Base-by-base conservation (phyloP, 2,888 invertebrate genomes). In the Labia minor region DNA sequence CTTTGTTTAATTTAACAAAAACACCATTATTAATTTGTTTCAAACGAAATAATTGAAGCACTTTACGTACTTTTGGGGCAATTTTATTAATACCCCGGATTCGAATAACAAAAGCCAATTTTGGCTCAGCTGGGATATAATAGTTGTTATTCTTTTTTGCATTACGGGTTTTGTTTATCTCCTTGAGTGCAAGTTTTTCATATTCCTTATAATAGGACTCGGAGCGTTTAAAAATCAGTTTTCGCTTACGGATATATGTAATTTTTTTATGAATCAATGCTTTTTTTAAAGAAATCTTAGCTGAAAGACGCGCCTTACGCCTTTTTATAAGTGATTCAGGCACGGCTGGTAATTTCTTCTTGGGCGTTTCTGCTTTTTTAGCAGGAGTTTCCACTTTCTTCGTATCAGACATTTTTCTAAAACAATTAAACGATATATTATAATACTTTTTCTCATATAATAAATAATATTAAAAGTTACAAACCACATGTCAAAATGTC, bases 1-100 rank as follows among this genome's bases (percentile, higher is more conserved):
- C 98, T 79, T 98, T 98, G 84, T 99, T 99, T 73, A 99, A 81
- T 75, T 92, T 92, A 65, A 99, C 85, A 78, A 99, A 99, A 63
- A 97, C 91, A 68, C 96, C 99, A 79, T 99, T 99, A 87, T 99
- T 99, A 81, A 99, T 99, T 81, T 99, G 99, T 66, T 92, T 86
- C 76, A 99, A 82, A 74, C 99, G 89, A 86, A 99, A 95, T 73
- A 99, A 81, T 79, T 98, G 94, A 71, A 99, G 85, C 11, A 98
- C 94, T 81, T 98, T 96, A 69, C 96, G 90, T 64, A 97, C 97
- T 76, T 88, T 88, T 1, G 87, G 87, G 10, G 87, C 84, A 68
- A 87, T 85, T 81, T 92, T 89, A 81, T 92, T 92, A 77, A 92
- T 89, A 90, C 89, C 99, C 77, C 96, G 87, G 78, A 98, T 99